Evolutionary conservation across 2,113 vertebrate genomes (phyloP), one percentile per base, ranked within the genome.

Genomic region (Odocoileus virginianus): DNA sequence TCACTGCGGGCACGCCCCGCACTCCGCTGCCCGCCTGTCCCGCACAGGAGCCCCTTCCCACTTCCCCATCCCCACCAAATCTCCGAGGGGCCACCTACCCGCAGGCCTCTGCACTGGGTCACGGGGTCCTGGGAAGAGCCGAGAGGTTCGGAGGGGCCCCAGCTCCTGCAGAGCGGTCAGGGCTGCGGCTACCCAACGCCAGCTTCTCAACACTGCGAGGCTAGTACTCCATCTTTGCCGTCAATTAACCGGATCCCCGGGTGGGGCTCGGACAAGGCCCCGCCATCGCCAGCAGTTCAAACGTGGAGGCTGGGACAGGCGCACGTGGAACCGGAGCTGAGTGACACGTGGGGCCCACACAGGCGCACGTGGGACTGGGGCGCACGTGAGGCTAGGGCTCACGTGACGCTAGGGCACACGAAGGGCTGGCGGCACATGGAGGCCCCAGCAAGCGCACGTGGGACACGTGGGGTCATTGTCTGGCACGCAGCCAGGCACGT

Each of bases 141-240:
- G 1, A 13, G 36, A 25, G 36, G 21, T 7, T n/a, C 30, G 0
- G 7, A 19, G 1, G 0, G 25, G 14, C 19, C 5, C 16, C 0
- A 6, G 11, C 9, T 25, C 28, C 52, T 0, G 30, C 33, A 11
- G 3, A 1, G 1, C 0, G 2, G 13, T 15, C 61, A 4, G 28
- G 12, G 30, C 4, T n/a, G 2, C 0, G 2, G 28, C 19, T 2
- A 3, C 3, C 16, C 2, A 55, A 74, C 2, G 5, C 76, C 52
- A 23, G 4, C 55, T 67, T 19, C 40, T 19, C 40, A n/a, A 3
- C 23, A 2, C 16, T 7, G 6, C 5, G 3, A 15, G 2, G 1
- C 30, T 17, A 12, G 40, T 1, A 3, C n/a, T 15, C 7, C 0
- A 0, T 8, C 3, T 1, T 1, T 0, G 19, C 21, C 0, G 17